A percentile compares a stretch with the other conserved stretches of the same genome.
phyloP scores from a whole-genome alignment of 2,113 vertebrate genomes.

The Noturus placidus region DNA sequence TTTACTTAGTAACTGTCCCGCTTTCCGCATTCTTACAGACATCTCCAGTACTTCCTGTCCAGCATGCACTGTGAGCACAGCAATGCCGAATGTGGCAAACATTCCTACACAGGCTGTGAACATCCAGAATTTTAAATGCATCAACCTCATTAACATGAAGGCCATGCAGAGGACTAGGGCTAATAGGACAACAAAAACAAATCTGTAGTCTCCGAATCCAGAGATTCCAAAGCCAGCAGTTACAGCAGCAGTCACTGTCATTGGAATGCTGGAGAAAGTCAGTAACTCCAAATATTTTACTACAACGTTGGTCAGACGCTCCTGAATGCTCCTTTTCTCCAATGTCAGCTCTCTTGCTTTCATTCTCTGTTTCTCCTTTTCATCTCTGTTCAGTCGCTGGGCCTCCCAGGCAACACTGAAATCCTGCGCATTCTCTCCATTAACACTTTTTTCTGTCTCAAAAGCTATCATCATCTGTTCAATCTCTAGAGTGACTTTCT shows the following conservation, averaged over 20 bases:
- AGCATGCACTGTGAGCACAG: slow-evolving; percentile 67
- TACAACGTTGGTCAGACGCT: slow-evolving; percentile 59
- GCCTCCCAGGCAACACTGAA: slow-evolving; percentile 26
- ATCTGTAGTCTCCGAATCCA: slow-evolving; percentile 65
- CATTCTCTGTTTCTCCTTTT: slow-evolving; percentile 51
- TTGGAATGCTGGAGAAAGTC: slow-evolving; percentile 67
- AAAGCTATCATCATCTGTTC: slow-evolving; percentile 61
- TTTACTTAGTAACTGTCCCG: slow-evolving; percentile 42
- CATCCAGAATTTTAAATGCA: slow-evolving; percentile 70
- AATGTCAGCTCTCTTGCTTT: slow-evolving; percentile 53
- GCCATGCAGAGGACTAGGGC: slow-evolving; percentile 55
- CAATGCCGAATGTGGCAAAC: slow-evolving; percentile 64
- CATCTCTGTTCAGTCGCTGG: slow-evolving; percentile 52
- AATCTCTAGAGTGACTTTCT: slow-evolving; percentile 57
- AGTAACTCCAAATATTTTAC: slow-evolving; percentile 66
- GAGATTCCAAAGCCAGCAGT: slow-evolving; percentile 63
- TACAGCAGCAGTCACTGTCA: slow-evolving; percentile 62
- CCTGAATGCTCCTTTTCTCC: slow-evolving; percentile 54
- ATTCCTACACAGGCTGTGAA: slow-evolving; percentile 66
- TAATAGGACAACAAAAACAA: slow-evolving; percentile 61
- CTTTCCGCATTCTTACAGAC: slow-evolving; percentile 49
- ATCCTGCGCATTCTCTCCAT: neutral
- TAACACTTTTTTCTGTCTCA: slow-evolving; percentile 48
- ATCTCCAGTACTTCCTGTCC: slow-evolving; percentile 56
- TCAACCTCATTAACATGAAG: slow-evolving; percentile 55